Conservation (phyloP, 2,113 vertebrate genomes). For the Propithecus coquereli region DNA sequence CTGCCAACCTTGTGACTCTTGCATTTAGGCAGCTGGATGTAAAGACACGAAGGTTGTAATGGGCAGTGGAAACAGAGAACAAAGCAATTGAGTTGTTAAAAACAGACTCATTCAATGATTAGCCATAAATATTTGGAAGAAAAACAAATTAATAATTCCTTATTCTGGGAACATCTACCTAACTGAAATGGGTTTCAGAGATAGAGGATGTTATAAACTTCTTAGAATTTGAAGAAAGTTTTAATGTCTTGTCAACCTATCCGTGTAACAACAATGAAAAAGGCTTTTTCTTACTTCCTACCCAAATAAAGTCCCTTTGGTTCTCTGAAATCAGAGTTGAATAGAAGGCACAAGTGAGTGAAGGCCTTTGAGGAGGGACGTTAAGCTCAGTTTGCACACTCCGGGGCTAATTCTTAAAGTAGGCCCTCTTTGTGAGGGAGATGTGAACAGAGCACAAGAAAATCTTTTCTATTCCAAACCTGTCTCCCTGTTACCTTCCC, state of each 20-base stretch:
- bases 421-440: neutral
- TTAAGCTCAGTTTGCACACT: neutral
- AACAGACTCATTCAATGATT: neutral
- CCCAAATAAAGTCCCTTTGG: neutral
- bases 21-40: neutral
- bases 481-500: accelerated
- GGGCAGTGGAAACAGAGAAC: neutral
- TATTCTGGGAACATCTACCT: neutral
- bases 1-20: neutral
- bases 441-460: neutral
- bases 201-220: neutral
- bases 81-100: neutral
- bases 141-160: neutral
- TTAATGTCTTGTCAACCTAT: neutral
- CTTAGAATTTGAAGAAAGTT: neutral
- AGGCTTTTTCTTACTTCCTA: neutral
- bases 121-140: neutral
- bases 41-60: neutral
- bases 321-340: neutral
- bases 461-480: neutral
- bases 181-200: neutral
- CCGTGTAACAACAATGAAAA: neutral
- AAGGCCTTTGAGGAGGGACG: neutral
- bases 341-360: neutral
- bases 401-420: neutral